These are phyloP conservation scores for Ancistrus triradiatus DNA, from an alignment of 2,113 vertebrate species.

Conservation along the genomic window DNA sequence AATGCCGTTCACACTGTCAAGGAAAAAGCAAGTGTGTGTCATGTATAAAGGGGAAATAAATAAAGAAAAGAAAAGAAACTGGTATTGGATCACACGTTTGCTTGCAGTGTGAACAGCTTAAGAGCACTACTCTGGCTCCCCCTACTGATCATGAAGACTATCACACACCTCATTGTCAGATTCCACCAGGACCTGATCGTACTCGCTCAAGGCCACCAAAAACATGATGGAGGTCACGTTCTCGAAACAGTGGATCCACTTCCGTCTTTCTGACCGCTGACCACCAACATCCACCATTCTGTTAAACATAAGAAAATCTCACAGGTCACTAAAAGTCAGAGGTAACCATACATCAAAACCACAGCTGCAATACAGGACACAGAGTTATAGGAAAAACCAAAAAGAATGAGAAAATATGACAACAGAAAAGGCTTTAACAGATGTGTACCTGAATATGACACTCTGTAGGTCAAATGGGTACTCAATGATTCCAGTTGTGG, in stretches of 20 bases:
- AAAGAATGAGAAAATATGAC: neutral
- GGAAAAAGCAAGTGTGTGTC: no score
- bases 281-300: constrained; percentile 88
- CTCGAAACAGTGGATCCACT: constrained; percentile 75
- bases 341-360: neutral
- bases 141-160: constrained; percentile 19
- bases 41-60: no score
- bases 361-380: neutral
- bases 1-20: no score
- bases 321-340: no score
- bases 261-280: constrained; percentile 81
- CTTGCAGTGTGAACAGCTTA: no score
- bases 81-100: no score
- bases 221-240: constrained; percentile 72
- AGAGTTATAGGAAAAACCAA: neutral
- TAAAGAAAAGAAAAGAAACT: no score
- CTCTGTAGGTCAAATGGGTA: constrained; percentile 82
- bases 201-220: constrained; percentile 85
- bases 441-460: constrained; percentile 76
- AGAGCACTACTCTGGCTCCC: neutral
- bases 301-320: no score
- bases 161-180: constrained; percentile 76
- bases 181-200: constrained; percentile 85
- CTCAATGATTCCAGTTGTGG: constrained; percentile 79
- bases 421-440: neutral